Conservation (phyloP, 2,797 vertebrate species). For the Ateles fusciceps region DNA sequence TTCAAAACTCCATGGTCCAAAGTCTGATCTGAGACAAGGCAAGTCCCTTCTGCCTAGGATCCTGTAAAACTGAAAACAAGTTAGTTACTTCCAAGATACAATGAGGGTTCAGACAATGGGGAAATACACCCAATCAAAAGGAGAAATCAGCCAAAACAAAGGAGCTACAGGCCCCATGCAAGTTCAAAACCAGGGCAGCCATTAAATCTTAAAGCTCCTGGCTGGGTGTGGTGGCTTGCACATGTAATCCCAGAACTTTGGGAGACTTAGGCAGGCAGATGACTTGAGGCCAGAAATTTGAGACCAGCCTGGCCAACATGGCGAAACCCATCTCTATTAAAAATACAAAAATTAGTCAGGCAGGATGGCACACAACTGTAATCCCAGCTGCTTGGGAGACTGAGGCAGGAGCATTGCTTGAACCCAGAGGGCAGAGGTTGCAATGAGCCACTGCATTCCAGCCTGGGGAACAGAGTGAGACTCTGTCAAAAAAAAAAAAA, state of each 20-base stretch:
- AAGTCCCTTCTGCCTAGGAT: background rate
- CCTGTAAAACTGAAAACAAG: background rate
- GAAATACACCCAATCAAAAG: background rate
- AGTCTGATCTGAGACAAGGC: background rate
- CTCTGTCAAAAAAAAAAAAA: background rate
- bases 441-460: background rate
- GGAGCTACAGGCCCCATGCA: background rate
- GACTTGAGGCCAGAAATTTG: background rate
- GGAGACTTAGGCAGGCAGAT: background rate
- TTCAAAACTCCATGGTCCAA: background rate
- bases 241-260: background rate
- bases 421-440: background rate
- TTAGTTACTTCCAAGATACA: background rate
- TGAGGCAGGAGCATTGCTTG: background rate
- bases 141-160: background rate
- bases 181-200: background rate
- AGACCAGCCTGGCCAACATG: background rate
- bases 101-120: background rate
- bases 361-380: background rate
- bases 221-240: background rate
- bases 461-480: background rate
- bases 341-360: background rate
- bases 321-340: background rate
- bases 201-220: background rate
- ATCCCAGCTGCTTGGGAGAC: background rate